A percentile compares a stretch with the other conserved stretches of the same genome.
These are phyloP conservation scores for Otus sunia DNA, from an alignment of 2,113 vertebrate genomes.

Conservation along the genomic window DNA sequence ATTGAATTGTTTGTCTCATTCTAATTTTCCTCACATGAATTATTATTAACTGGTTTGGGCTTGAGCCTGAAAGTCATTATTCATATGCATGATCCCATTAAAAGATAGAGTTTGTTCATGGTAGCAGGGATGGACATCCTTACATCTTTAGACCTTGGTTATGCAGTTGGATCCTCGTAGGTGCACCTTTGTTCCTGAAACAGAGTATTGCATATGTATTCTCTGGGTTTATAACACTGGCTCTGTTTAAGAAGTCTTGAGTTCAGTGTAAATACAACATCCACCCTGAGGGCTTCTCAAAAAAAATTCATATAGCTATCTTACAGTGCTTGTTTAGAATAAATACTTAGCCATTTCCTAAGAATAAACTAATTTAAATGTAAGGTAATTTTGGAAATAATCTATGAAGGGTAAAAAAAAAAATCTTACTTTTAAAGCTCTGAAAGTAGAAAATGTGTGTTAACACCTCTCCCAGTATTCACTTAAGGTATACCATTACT, in stretches of 20 bases:
- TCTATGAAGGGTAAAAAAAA: background rate
- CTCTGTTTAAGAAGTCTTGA: constrained; percentile 19
- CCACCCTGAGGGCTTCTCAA: constrained; percentile 30
- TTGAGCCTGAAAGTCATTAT: background rate
- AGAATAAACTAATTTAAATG: constrained; percentile 11
- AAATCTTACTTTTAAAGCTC: background rate
- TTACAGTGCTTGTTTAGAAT: constrained; percentile 47
- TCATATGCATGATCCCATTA: background rate
- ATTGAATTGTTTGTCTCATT: constrained; percentile 5
- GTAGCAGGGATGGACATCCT: background rate
- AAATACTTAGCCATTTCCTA: constrained; percentile 5
- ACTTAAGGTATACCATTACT: constrained; percentile 25
- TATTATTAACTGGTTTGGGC: background rate
- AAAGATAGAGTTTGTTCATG: background rate
- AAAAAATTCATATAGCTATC: constrained; percentile 19
- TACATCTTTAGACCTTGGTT: background rate
- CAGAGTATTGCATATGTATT: background rate
- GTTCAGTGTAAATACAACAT: constrained; percentile 3
- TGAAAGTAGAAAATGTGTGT: constrained; percentile 12
- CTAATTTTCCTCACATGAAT: background rate
- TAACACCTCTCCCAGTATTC: constrained; percentile 36
- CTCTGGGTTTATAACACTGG: background rate
- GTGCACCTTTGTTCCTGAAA: background rate
- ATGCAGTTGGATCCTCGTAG: background rate
- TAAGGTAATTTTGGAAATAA: constrained; percentile 50